A percentile compares a stretch with the other conserved stretches of the same genome.
Conservation (phyloP, 1,140 invertebrate genomes). For the Vollenhovia emeryi region DNA sequence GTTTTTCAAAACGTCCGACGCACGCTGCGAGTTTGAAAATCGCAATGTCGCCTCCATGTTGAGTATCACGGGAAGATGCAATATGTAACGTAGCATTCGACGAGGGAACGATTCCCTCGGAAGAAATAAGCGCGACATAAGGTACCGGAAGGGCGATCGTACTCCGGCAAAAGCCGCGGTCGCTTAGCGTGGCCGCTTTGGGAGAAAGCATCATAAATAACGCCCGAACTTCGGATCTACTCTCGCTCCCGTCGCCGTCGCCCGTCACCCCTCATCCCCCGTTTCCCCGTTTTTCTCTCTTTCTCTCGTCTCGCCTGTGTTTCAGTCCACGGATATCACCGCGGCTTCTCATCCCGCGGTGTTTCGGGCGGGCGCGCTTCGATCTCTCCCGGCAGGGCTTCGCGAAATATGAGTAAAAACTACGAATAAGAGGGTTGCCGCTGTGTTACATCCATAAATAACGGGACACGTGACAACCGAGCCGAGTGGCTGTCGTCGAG, state of each 20-base stretch:
- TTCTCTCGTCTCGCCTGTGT: constrained; percentile 69
- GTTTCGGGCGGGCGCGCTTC: constrained; percentile 44
- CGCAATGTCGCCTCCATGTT: background rate
- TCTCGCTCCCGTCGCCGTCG: constrained; percentile 39
- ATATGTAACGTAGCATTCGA: constrained; percentile 41
- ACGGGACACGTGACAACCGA: constrained; percentile 78
- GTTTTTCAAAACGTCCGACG: background rate
- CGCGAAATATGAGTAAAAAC: constrained; percentile 82
- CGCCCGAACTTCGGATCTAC: constrained; percentile 77
- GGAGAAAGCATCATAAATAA: constrained; percentile 82
- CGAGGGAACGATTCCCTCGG: constrained; percentile 49
- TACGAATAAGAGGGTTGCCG: constrained; percentile 82
- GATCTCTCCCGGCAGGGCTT: constrained; percentile 60
- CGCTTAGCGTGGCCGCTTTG: constrained; percentile 61
- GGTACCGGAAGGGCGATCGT: constrained; percentile 67
- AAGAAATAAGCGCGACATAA: constrained; percentile 58
- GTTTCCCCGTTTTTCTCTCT: constrained; percentile 56
- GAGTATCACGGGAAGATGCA: background rate
- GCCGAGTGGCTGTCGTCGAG: constrained; percentile 71
- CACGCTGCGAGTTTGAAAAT: background rate
- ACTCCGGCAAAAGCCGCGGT: constrained; percentile 72
- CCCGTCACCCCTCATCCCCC: background rate
- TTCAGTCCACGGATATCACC: constrained; percentile 74
- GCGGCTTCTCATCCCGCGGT: constrained; percentile 67
- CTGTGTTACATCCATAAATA: constrained; percentile 80